Evolutionary conservation across 1,140 invertebrate species (phyloP), one percentile per base, ranked within the genome.

Genomic region (Bombus haemorrhoidalis): DNA sequence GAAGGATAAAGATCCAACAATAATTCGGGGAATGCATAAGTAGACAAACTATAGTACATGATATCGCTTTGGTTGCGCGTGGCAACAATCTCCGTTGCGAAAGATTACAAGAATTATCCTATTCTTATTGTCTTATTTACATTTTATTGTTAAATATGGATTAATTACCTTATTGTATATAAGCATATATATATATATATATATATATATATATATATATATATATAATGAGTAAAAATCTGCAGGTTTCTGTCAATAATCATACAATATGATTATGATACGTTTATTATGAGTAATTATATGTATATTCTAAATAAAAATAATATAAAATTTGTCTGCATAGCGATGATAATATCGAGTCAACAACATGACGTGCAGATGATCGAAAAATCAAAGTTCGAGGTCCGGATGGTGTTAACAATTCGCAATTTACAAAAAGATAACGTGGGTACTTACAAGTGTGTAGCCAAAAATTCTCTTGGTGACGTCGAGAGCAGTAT

Each of bases 401-500:
- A 98, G 93, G 97, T 98, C 12, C 96, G 96, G 81, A 98, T 99
- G 97, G 96, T 96, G 72, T 95, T 99, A 85, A 97, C 96, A 66
- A 98, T 99, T 84, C 96, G 96, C 43, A 96, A 97, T 92, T 96
- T 99, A 69, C 96, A 97, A 74, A 95, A 96, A 85, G 96, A 96
- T 41, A 98, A 99, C 94, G 96, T 97, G 62, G 98, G 98, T 34
- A 97, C 97, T 0, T 99, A 99, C 95, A 96, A 96, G 73, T 99
- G 98, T 92, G 97, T 98, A 64, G 98, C 98, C 9, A 98, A 98
- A 91, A 99, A 99, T 95, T 98, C 97, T 6, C 95, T 99, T 4
- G 98, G 98, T 3, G 98, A 98, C 93, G 98, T 98, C 41, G 98
- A 98, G 91, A 98, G 98, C 93, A 97, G 96, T 85, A 98, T 99